Percentiles rank a stretch among this genome's conserved stretches.
These are phyloP conservation scores for Dolichotis patagonum DNA, from an alignment of 2,113 vertebrate species.

Conservation along the genomic window DNA sequence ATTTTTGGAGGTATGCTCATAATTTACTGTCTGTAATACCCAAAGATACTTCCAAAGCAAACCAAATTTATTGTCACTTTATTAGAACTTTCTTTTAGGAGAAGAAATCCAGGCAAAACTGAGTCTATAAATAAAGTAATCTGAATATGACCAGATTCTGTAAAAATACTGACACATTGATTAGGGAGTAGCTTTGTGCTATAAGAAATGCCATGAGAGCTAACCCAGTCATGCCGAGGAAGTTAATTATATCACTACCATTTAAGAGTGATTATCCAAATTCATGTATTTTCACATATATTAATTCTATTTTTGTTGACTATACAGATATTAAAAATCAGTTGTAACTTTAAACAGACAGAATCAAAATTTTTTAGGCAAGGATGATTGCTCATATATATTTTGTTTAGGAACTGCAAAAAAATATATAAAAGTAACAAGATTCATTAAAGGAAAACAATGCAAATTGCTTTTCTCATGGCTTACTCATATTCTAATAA, in stretches of 20 bases:
- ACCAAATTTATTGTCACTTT: conserved; percentile 45
- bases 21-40: conserved; percentile 3
- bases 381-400: neutral
- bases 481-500: conserved; percentile 22
- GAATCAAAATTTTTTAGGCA: conserved; percentile 21
- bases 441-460: neutral
- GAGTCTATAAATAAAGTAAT: conserved; percentile 57
- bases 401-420: conserved; percentile 22
- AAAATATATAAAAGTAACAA: neutral
- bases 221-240: conserved; percentile 22
- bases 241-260: conserved; percentile 42
- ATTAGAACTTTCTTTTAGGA: conserved; percentile 29
- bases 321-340: neutral
- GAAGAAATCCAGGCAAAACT: conserved; percentile 51
- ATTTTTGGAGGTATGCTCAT: neutral
- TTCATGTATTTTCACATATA: conserved; percentile 34
- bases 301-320: conserved; percentile 47
- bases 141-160: conserved; percentile 40
- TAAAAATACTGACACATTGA: conserved; percentile 62
- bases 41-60: conserved; percentile 51
- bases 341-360: conserved; percentile 59
- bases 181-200: conserved; percentile 36
- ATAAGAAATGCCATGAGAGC: conserved; percentile 37
- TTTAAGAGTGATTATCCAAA: conserved; percentile 59
- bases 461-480: neutral